Evolutionary conservation across 2,888 invertebrate genomes (phyloP), one percentile per base, ranked within the genome.

Genomic region (Leptarthrus brevirostris): DNA sequence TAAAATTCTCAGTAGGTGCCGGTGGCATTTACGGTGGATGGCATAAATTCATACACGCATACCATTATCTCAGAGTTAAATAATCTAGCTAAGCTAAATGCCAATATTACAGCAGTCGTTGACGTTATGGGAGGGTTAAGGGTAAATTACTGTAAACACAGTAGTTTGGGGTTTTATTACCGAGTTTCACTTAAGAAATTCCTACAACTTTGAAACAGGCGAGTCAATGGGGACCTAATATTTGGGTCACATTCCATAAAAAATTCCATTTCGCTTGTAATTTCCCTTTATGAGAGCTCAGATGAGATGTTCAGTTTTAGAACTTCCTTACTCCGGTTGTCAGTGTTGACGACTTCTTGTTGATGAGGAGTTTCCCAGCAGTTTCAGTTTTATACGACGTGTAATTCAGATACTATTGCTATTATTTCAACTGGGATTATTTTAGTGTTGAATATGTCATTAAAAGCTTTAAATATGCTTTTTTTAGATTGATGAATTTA

Each of bases 211-310:
- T n/a, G n/a, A n/a, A n/a, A n/a, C n/a, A n/a, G n/a, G n/a, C n/a
- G n/a, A n/a, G n/a, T n/a, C n/a, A 47, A 1, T n/a, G 47, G 14
- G 14, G 16, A n/a, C n/a, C n/a, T n/a, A n/a, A n/a, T 47, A 16
- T 20, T 72, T 72, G 30, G 64, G 72, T 71, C 52, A 40, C 74
- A 72, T 74, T 74, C 74, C 74, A 74, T 72, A 74, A 74, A 71
- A 74, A 74, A n/a, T 71, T 74, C 74, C 53, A 74, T 74, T 71
- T 74, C 52, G 61, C 72, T 72, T 72, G 74, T 74, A 74, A 74
- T 74, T 74, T 74, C 74, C 74, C 58, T 74, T 74, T 72, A 74
- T 74, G 72, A 49, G 66, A 47, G 36, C 36, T 24, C 47, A 47
- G 47, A 44, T 49, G 47, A 47, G 47, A 47, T 66, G 66, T 66